Base-by-base conservation (phyloP, 2,797 vertebrate genomes). In the Xenopus petersii region DNA sequence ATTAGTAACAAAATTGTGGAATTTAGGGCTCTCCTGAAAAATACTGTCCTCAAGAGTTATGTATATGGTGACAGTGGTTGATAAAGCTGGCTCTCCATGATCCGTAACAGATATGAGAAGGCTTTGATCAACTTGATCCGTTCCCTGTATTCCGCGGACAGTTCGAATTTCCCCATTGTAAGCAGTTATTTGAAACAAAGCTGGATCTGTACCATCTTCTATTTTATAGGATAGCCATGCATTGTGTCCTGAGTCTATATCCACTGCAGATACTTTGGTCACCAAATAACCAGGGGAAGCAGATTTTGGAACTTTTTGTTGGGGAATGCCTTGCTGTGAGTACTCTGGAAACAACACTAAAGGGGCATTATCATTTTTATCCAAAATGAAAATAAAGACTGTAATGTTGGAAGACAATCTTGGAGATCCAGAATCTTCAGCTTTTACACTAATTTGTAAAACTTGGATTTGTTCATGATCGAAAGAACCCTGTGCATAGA, bases 311-410 rank as follows among this genome's bases (percentile, higher is more conserved):
- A 97, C 87, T 33, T 80, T 92, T 46, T 96, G 91, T 33, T 89
- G 88, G 69, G 91, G 81, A 0, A 81, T 87, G 30, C 83, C 65
- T 0, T 94, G 94, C 42, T 86, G 83, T n/a, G 92, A 87, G 10
- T 85, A 81, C 12, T 84, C 79, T 0, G 97, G 98, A 75, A 96
- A 86, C 70, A 98, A 85, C 80, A 99, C 86, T 4, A 87, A 82
- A 1, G 97, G 97, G 0, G 88, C 54, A 24, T 99, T 98, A 85
- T 99, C 97, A 55, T 99, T 99, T 80, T 93, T 88, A 85, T 99
- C 97, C 73, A 94, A 86, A 71, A 99, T 90, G 63, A 98, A 98
- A 67, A 99, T 90, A 10, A 97, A 95, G 71, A 99, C 93, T 0
- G 94, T 95, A 55, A 95, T 85, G 0, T 95, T 97, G 58, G 94